phyloP scores from a whole-genome alignment of 2,113 vertebrate genomes.

The Empidonax alnorum region DNA sequence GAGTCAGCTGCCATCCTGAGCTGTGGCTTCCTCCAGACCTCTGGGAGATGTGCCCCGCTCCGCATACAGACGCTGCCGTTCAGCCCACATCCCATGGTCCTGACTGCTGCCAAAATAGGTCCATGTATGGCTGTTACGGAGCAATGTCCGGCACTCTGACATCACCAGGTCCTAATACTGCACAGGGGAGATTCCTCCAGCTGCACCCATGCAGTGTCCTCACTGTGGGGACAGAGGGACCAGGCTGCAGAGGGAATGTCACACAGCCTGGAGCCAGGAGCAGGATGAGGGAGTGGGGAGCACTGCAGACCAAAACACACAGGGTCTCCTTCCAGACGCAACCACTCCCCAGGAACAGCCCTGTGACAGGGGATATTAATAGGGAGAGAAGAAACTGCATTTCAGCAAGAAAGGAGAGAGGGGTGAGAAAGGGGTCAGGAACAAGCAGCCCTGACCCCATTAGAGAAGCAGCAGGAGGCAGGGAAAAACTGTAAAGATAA shows the following conservation, averaged over 20 bases:
- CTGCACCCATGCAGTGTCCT: neutral
- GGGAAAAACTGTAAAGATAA: neutral
- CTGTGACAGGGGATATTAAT: constrained; percentile 20
- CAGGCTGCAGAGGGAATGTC: neutral
- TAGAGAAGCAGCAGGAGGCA: constrained; percentile 14
- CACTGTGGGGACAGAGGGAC: neutral
- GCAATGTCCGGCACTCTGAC: rapidly evolving
- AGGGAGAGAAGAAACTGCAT: neutral
- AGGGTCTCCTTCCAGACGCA: neutral
- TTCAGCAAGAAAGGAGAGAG: constrained; percentile 1
- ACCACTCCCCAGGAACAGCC: neutral
- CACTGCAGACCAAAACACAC: neutral
- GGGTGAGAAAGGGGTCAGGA: constrained; percentile 30
- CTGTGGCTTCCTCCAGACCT: neutral
- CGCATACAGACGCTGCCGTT: neutral
- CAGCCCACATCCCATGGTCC: neutral
- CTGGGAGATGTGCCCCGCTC: neutral
- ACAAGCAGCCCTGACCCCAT: constrained; percentile 33
- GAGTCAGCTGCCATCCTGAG: neutral
- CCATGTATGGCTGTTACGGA: rapidly evolving
- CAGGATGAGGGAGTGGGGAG: neutral
- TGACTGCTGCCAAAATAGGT: neutral
- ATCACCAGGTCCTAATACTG: neutral
- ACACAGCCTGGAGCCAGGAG: neutral
- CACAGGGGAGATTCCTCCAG: neutral